These are phyloP conservation scores for Vanacampus margaritifer DNA, from an alignment of 2,113 vertebrate genomes.

Conservation along the genomic window DNA sequence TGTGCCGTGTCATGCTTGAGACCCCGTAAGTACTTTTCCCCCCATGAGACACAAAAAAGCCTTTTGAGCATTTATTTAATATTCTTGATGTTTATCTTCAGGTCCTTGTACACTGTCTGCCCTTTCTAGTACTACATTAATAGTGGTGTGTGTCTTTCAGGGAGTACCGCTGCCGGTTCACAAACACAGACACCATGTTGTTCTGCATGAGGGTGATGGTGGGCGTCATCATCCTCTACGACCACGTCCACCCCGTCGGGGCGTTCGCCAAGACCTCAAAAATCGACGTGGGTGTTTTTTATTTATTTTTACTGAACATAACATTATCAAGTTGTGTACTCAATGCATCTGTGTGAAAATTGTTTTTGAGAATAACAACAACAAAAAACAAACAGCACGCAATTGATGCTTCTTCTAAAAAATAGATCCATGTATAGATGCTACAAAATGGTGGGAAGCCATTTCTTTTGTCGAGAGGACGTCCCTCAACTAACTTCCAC, in stretches of 20 bases:
- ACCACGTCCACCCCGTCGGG: constrained; percentile 90
- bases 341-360: no score
- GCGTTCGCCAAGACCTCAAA: constrained; percentile 93
- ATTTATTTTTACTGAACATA: neutral
- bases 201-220: constrained; percentile 97
- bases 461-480: no score
- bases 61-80: neutral
- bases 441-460: no score
- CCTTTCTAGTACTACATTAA: no score
- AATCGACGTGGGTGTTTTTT: constrained; percentile 80
- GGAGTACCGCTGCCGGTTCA: constrained; percentile 90
- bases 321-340: neutral
- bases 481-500: no score
- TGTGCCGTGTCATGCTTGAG: constrained; percentile 93
- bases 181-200: constrained; percentile 89
- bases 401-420: no score
- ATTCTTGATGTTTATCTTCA: neutral
- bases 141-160: constrained; percentile 49
- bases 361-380: no score
- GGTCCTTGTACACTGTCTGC: no score
- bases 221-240: constrained; percentile 91
- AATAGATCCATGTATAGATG: no score
- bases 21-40: constrained; percentile 80
- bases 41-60: no score
- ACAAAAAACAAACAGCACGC: no score